phyloP scores from a whole-genome alignment of 2,888 invertebrate genomes.

The Biston stratarius region DNA sequence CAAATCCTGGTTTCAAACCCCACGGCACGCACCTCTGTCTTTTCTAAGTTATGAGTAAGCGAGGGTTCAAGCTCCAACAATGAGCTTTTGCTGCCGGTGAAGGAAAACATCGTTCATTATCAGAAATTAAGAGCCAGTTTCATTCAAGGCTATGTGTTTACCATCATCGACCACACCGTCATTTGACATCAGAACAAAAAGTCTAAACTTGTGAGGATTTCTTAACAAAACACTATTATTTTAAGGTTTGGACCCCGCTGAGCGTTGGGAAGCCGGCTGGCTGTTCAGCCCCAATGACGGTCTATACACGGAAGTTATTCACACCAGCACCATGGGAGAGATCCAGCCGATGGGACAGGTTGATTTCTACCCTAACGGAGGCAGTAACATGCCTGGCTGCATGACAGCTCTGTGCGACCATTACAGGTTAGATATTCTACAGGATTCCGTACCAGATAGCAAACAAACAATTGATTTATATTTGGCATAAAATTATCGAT shows the following conservation, averaged over 20 bases:
- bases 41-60: no score
- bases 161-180: no score
- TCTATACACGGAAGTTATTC: conserved; percentile 59
- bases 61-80: no score
- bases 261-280: conserved; percentile 51
- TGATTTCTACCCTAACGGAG: conserved; percentile 66
- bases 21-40: no score
- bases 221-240: conserved; percentile 14
- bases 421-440: conserved; percentile 48
- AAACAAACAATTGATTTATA: background rate
- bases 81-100: no score
- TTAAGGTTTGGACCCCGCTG: conserved; percentile 62
- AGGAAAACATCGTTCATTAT: no score
- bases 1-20: no score
- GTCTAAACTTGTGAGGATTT: conserved; percentile 5
- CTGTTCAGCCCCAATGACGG: conserved; percentile 53
- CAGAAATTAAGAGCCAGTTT: no score
- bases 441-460: background rate
- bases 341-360: conserved; percentile 47
- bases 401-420: conserved; percentile 54
- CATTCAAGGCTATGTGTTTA: no score
- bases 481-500: no score
- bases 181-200: no score
- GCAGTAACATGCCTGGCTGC: conserved; percentile 57
- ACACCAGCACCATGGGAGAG: conserved; percentile 59